phyloP scores from a whole-genome alignment of 1,140 invertebrate genomes.

The Yoshiicerus persimilis region DNA sequence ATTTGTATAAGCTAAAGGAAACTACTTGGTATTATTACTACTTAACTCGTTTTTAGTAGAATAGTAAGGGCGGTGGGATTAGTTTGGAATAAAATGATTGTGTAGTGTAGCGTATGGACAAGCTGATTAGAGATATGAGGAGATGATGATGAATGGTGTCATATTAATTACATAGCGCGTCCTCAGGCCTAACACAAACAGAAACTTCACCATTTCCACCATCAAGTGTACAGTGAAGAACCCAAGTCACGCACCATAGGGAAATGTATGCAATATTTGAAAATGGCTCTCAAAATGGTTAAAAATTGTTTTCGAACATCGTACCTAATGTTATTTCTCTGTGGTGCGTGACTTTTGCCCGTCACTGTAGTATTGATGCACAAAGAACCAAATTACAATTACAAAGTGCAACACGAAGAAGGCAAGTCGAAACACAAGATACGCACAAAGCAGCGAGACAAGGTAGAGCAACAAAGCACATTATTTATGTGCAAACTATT shows the following conservation, averaged over 20 bases:
- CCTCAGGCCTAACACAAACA: not conserved
- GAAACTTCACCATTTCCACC: not conserved
- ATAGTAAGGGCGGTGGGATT: too few relatives aligned
- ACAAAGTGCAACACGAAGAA: not conserved
- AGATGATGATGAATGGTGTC: slow-evolving; percentile 26
- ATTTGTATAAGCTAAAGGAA: not conserved
- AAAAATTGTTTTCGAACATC: too few relatives aligned
- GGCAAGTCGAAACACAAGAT: not conserved
- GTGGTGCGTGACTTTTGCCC: too few relatives aligned
- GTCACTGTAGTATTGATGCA: too few relatives aligned
- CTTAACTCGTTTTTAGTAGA: not conserved
- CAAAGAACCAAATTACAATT: not conserved
- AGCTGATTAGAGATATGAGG: not conserved
- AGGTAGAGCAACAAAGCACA: not conserved
- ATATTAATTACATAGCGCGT: slow-evolving; percentile 25
- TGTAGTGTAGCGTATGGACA: not conserved
- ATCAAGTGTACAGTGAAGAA: too few relatives aligned
- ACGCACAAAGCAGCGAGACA: not conserved
- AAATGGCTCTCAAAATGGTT: too few relatives aligned
- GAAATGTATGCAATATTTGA: too few relatives aligned
- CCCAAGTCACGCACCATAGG: too few relatives aligned
- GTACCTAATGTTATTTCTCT: too few relatives aligned
- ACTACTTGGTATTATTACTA: not conserved
- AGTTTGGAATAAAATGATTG: not conserved
- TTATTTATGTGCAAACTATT: not conserved